phyloP scores from a whole-genome alignment of 2,888 invertebrate genomes.

The Endomychus coccineus region DNA sequence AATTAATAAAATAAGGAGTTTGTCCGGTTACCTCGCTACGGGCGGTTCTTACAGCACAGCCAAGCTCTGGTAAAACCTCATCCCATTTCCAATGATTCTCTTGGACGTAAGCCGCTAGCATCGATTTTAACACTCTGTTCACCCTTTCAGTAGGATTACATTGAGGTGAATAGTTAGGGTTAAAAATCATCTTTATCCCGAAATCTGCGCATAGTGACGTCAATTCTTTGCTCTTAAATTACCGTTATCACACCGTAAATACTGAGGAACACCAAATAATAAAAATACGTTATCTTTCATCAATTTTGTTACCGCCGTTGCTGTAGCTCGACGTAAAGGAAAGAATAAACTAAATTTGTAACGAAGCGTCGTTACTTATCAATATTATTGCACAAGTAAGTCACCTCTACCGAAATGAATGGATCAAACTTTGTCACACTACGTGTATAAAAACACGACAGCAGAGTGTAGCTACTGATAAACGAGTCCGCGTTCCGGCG shows the following conservation, averaged over 20 bases:
- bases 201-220: conserved; percentile 13
- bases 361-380: too few species aligned
- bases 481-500: too few species aligned
- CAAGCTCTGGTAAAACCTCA: conserved; percentile 15
- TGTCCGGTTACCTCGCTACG: conserved; percentile 19
- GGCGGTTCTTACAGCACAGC: conserved; percentile 19
- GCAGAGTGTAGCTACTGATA: too few species aligned
- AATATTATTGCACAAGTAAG: too few species aligned
- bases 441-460: too few species aligned
- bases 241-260: conserved; percentile 27
- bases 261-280: conserved; percentile 24
- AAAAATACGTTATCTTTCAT: conserved; percentile 24
- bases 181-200: conserved; percentile 16
- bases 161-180: conserved; percentile 27
- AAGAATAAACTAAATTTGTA: too few species aligned
- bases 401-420: too few species aligned
- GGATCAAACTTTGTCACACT: too few species aligned
- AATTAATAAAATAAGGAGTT: conserved; percentile 18
- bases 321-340: too few species aligned
- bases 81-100: conserved; percentile 25
- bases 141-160: conserved; percentile 30
- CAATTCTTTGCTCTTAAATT: conserved; percentile 17
- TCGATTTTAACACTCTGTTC: conserved; percentile 29
- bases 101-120: conserved; percentile 26
- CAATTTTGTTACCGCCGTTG: too few species aligned